Conservation (phyloP, 2,113 vertebrate genomes). For the Cercocebus atys region DNA sequence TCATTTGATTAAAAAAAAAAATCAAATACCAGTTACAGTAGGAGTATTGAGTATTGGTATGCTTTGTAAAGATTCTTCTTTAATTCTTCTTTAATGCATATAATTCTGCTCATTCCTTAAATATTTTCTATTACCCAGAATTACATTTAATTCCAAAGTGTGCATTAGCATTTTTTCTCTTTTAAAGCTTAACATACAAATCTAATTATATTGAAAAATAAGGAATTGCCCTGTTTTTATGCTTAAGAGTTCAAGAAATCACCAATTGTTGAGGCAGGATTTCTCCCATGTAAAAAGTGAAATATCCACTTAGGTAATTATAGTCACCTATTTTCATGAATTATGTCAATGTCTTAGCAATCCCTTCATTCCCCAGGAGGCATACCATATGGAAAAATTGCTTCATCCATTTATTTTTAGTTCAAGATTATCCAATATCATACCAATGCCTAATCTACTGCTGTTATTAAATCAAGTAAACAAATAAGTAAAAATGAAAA, state of each 20-base stretch:
- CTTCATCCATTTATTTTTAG: not conserved
- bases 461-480: not conserved
- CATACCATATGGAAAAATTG: not conserved
- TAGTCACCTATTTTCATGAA: not conserved
- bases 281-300: not conserved
- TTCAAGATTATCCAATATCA: not conserved
- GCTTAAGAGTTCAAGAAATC: not conserved
- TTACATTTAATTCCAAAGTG: not conserved
- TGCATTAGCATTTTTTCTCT: not conserved
- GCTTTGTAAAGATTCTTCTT: not conserved
- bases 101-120: not conserved
- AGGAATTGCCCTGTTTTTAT: not conserved
- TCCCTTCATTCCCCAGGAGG: not conserved
- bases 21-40: not conserved
- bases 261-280: not conserved
- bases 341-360: not conserved
- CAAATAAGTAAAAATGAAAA: not conserved
- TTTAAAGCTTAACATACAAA: not conserved
- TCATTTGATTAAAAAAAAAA: not conserved
- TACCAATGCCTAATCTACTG: not conserved
- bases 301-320: not conserved
- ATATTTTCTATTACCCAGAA: not conserved
- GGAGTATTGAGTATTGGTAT: not conserved
- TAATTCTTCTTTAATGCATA: not conserved
- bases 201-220: not conserved